A percentile compares a stretch with the other conserved stretches of the same genome.
Evolutionary conservation across 2,113 vertebrate genomes (phyloP).

Genomic region (Syrmaticus mikado): DNA sequence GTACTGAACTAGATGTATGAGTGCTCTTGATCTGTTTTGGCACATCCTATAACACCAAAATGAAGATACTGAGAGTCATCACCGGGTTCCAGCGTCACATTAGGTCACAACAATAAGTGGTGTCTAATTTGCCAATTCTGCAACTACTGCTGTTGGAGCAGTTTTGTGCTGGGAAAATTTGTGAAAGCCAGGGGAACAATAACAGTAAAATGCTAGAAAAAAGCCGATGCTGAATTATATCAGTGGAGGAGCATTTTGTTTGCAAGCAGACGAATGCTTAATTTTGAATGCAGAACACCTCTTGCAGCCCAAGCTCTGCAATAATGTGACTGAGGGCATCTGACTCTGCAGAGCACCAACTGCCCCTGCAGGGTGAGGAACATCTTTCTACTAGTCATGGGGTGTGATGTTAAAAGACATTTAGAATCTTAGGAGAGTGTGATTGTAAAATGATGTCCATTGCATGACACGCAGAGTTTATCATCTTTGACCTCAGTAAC

Average conservation of each 20-base stretch:
- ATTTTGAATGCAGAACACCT: background rate
- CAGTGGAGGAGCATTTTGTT: background rate
- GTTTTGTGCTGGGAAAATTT: background rate
- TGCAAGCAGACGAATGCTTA: background rate
- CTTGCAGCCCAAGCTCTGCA: background rate
- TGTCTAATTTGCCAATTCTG: background rate
- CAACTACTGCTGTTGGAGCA: background rate
- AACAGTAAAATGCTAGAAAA: background rate
- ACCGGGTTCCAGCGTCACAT: accelerated
- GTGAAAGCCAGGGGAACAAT: background rate
- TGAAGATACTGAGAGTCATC: background rate
- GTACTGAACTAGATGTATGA: conserved; percentile 6
- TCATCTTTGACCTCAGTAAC: background rate
- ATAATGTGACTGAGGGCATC: background rate
- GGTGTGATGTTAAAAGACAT: background rate
- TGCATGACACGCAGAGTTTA: background rate
- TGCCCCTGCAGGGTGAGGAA: background rate
- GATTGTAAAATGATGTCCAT: background rate
- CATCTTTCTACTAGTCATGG: background rate
- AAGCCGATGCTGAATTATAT: background rate
- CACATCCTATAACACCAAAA: accelerated
- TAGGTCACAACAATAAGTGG: background rate
- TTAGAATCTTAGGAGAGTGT: background rate
- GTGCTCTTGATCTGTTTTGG: conserved; percentile 41
- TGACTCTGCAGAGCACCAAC: background rate